Conservation (phyloP, 1,140 invertebrate genomes). For the Ditylenchus dipsaci region DNA sequence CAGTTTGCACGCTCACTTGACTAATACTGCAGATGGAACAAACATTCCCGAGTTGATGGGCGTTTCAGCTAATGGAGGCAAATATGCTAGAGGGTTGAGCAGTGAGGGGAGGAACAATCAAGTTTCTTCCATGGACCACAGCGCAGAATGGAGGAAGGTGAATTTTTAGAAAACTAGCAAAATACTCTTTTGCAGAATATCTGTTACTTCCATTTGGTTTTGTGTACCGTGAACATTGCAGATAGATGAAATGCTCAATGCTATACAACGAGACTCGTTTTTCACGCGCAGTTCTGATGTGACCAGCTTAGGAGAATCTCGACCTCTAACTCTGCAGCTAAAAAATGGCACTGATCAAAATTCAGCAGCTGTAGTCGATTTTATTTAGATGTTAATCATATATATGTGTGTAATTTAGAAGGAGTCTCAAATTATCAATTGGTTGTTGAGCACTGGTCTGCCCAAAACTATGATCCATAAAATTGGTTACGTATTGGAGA, state of each 20-base stretch:
- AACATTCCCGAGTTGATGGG: not conserved
- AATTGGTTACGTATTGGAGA: not conserved
- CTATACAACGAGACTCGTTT: slow-evolving; percentile 49
- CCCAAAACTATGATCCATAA: not conserved
- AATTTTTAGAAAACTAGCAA: slow-evolving; percentile 5
- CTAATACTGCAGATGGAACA: not conserved
- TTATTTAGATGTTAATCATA: too few relatives aligned
- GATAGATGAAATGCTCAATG: slow-evolving; percentile 60
- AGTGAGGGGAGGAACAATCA: not conserved
- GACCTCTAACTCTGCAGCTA: not conserved
- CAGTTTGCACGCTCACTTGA: not conserved
- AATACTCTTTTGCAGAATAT: slow-evolving; percentile 18
- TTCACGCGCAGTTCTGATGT: slow-evolving; percentile 25
- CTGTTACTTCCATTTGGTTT: too few relatives aligned
- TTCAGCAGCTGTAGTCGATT: too few relatives aligned
- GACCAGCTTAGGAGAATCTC: not conserved
- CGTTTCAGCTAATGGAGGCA: too few relatives aligned
- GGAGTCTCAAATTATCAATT: not conserved
- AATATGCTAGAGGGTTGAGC: not conserved
- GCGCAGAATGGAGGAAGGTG: slow-evolving; percentile 42
- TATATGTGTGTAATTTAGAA: too few relatives aligned
- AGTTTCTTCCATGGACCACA: slow-evolving; percentile 13
- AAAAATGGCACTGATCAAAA: too few relatives aligned
- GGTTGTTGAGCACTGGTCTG: not conserved
- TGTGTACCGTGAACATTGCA: too few relatives aligned